Evolutionary conservation across 2,113 vertebrate species (phyloP), one percentile per base, ranked within the genome.

Genomic region (Coregonus clupeaformis): DNA sequence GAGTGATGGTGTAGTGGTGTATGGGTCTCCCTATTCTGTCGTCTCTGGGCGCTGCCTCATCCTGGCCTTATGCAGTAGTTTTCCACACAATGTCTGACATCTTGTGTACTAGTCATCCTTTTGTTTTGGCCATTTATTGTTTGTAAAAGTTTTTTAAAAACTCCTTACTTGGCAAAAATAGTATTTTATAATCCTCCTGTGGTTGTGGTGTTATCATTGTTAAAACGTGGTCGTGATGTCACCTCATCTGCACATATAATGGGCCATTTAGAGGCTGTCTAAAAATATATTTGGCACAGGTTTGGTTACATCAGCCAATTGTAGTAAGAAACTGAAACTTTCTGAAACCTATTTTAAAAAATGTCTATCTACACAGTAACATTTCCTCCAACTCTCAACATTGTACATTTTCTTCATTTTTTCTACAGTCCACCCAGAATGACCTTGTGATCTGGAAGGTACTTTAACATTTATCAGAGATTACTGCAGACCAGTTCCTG

Each of bases 11-110:
- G 30, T n/a, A 20, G 65, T 47, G 67, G 47, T 68, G 42, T 14
- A 68, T 47, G 20, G 11, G 20, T 68, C 67, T 24, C 36, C 67
- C 67, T 12, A 45, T 68, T 68, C 67, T 68, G 36, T 68, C 67
- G 22, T 5, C 67, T 18, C 62, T 29, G 62, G 42, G 36, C 22
- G 22, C 20, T 47, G 67, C 32, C 42, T 68, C 32, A 68, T 47
- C 32, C n/a, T 64, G n/a, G 62, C 22, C 11, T 27, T 64, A 27
- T 29, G 62, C 62, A 64, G 1, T 64, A 4, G 20, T 64, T 68
- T 68, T 47, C 42, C 67, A 42, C 42, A 42, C 67, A 27, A 42
- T 24, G 3, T 47, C 32, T 22, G 18, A 9, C 36, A 47, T 42
- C 11, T 24, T 47, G 67, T 68, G 66, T n/a, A 24, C 7, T 42